Evolutionary conservation across 2,888 invertebrate species (phyloP).

Genomic region (Phasia obesa): DNA sequence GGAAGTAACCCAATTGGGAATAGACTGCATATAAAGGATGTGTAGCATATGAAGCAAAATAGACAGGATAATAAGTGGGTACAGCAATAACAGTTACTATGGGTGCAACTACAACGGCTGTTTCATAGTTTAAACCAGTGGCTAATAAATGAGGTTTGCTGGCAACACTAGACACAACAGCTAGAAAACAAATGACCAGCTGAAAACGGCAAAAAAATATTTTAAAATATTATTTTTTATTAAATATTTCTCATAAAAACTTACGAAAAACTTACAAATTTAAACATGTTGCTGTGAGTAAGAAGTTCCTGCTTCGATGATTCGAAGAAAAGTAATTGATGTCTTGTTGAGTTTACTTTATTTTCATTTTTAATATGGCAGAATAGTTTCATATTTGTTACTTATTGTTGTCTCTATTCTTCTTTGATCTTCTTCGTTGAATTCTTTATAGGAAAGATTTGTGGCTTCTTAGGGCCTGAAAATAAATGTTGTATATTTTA

Average conservation of each 20-base stretch:
- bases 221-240: neutral
- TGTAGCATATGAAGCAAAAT: slow-evolving; percentile 26
- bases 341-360: neutral
- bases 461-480: no score
- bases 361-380: neutral
- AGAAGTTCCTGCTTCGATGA: slow-evolving; percentile 25
- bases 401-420: no score
- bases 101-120: slow-evolving; percentile 40
- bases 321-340: slow-evolving; percentile 30
- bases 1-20: slow-evolving; percentile 48
- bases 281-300: slow-evolving; percentile 60
- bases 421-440: no score
- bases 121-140: slow-evolving; percentile 49
- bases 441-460: no score
- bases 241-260: neutral
- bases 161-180: slow-evolving; percentile 43
- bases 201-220: slow-evolving; percentile 39
- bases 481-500: no score
- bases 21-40: slow-evolving; percentile 55
- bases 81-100: slow-evolving; percentile 24
- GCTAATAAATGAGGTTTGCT: slow-evolving; percentile 66
- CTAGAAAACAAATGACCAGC: slow-evolving; percentile 62
- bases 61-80: slow-evolving; percentile 47
- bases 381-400: no score
- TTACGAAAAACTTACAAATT: slow-evolving; percentile 51